A percentile compares a stretch with the other conserved stretches of the same genome.
Conservation (phyloP, 92 coral and sea anemone species). For the Porites lobata region DNA sequence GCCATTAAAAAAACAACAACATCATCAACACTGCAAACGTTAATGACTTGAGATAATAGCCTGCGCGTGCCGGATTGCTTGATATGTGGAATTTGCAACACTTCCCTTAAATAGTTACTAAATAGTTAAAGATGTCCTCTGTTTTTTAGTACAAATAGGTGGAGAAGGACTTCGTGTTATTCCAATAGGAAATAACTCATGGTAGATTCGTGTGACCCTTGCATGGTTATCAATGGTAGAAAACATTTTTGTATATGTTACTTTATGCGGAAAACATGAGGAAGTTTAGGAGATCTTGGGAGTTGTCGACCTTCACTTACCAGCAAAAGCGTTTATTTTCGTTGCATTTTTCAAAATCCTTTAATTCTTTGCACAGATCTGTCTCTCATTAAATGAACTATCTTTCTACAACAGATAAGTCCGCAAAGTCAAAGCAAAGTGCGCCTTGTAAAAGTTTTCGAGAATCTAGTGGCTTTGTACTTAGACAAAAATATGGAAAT, state of each 20-base stretch:
- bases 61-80: not conserved
- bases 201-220: not conserved
- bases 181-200: no score
- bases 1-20: not conserved
- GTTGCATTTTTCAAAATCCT: conserved; percentile 12
- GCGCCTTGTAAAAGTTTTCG: no score
- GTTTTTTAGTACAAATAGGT: not conserved
- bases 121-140: not conserved
- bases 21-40: not conserved
- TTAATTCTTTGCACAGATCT: conserved; percentile 10
- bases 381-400: not conserved
- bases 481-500: not conserved
- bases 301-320: not conserved
- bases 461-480: not conserved
- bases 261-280: not conserved
- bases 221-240: not conserved
- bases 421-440: not conserved
- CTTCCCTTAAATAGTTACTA: not conserved
- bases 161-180: no score
- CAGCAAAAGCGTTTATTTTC: not conserved
- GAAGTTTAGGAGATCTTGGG: not conserved
- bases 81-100: not conserved
- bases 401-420: conserved; percentile 21
- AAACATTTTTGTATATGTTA: no score
- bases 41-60: not conserved